Evolutionary conservation across 2,888 invertebrate genomes (phyloP).

Genomic region (Coenonympha glycerion): DNA sequence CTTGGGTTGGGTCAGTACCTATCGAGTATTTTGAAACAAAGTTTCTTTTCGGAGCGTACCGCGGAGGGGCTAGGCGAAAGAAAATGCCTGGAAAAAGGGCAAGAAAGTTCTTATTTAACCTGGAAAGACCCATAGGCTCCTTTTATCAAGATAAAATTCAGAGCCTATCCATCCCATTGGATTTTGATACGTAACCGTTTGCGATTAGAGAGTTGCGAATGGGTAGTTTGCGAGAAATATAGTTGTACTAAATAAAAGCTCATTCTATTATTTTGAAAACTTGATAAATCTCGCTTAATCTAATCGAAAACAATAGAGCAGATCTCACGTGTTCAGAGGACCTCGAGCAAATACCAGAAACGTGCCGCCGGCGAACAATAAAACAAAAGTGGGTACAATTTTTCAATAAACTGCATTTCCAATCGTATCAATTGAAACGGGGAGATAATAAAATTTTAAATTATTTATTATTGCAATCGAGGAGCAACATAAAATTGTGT

Average conservation of each 20-base stretch:
- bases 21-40: too few species aligned
- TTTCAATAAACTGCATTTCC: conserved; percentile 17
- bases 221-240: too few species aligned
- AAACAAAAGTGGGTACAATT: conserved; percentile 4
- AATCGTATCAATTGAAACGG: conserved; percentile 14
- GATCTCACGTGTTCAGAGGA: neutral
- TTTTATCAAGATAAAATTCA: too few species aligned
- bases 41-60: too few species aligned
- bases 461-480: conserved; percentile 23
- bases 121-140: too few species aligned
- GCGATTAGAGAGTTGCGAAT: too few species aligned
- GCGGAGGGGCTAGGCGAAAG: too few species aligned
- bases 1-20: too few species aligned
- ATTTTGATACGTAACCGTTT: too few species aligned
- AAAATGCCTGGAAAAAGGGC: too few species aligned
- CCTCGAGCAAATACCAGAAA: neutral
- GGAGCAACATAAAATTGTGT: conserved; percentile 19
- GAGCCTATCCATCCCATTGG: too few species aligned
- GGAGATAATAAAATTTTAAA: conserved; percentile 23
- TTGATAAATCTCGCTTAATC: neutral
- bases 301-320: neutral
- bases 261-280: neutral
- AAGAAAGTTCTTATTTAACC: too few species aligned
- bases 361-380: neutral
- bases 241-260: neutral